Evolutionary conservation across 1,140 invertebrate genomes (phyloP), one percentile per base, ranked within the genome.

Genomic region (Armadillidium nasatum): DNA sequence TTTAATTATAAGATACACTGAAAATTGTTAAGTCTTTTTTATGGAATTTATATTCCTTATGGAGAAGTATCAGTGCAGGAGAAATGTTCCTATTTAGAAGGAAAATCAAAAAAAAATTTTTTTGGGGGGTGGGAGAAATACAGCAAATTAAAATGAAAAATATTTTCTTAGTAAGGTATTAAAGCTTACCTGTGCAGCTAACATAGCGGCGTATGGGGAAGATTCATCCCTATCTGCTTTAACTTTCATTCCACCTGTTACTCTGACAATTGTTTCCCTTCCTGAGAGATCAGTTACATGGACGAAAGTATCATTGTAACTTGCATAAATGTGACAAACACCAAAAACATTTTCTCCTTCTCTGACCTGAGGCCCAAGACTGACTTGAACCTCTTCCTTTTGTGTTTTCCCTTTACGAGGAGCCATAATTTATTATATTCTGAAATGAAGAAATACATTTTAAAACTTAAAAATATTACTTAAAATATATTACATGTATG

Each of bases 201-300:
- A 97, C 97, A 99, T 99, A 91, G 97, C 97, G 84, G 97, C 98
- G 84, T 99, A 99, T 15, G 98, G 98, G 44, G 97, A 99, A 82
- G 97, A 94, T 87, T 99, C 98, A 88, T 99, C 98, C 89, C 98
- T 91, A 88, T 99, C 98, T 83, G 97, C 97, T 86, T 99, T 99
- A 0, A 99, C 98, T 88, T 99, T 99, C 98, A 99, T 99, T 77
- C 98, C 98, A 85, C 98, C 98, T 83, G 98, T 99, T 45, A 99
- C 94, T 83, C 97, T 89, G 76, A 94, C 93, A 84, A 99, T 99
- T 3, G 97, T 99, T 93, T 99, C 91, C 90, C 89, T 92, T 81
- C 98, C 98, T 78, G 97, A 99, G 81, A 99, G 88, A 88, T 99
- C 98, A 4, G 98, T 99, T 50, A 99, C 95, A 87, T 99, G 98